A percentile compares a stretch with the other conserved stretches of the same genome.
phyloP scores from a whole-genome alignment of 2,113 vertebrate species.

The Anolis sagrei region DNA sequence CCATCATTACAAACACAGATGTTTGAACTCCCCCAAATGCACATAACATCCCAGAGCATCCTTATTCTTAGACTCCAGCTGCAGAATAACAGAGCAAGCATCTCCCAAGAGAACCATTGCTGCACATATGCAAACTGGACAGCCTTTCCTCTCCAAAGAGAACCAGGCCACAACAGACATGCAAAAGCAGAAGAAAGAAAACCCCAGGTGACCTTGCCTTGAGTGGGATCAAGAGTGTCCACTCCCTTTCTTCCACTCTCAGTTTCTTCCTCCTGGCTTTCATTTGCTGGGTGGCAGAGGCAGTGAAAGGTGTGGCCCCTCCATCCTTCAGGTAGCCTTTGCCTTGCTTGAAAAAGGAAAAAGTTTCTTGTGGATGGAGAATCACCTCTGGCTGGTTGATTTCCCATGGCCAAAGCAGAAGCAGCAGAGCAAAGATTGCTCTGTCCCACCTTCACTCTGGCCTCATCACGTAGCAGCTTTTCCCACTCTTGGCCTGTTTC shows the following conservation, averaged over 20 bases:
- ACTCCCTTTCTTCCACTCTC: background rate
- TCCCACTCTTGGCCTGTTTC: constrained; percentile 13
- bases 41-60: background rate
- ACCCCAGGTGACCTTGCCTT: constrained; percentile 13
- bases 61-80: background rate
- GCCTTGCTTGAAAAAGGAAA: background rate
- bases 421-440: background rate
- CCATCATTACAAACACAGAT: fast-evolving
- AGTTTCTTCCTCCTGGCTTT: background rate
- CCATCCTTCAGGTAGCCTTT: background rate
- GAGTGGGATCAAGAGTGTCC: background rate
- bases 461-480: background rate
- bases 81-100: background rate
- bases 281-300: background rate
- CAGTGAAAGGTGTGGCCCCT: background rate
- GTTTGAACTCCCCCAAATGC: background rate
- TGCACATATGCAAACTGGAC: background rate
- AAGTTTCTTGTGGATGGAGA: background rate
- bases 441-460: constrained; percentile 32
- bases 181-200: background rate
- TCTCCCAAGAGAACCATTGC: background rate
- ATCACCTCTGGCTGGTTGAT: background rate
- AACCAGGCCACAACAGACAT: background rate
- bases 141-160: background rate
- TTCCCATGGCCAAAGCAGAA: background rate